Conservation (phyloP, 2,113 vertebrate genomes). For the Hippocampus mohnikei region DNA sequence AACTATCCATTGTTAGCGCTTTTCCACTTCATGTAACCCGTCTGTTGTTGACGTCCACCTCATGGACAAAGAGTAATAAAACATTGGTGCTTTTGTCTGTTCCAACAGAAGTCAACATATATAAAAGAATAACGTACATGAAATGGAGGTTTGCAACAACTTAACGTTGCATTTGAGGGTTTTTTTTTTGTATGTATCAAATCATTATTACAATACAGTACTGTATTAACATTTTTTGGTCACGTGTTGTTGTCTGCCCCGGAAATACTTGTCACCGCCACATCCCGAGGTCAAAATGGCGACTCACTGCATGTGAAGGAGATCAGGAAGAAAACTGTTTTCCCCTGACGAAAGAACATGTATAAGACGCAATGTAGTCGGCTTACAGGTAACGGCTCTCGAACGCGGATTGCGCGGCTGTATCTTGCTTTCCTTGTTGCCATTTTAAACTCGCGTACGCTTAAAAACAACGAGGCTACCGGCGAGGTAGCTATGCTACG, state of each 20-base stretch:
- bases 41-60: conserved; percentile 63
- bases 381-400: conserved; percentile 67
- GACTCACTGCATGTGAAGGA: conserved; percentile 60
- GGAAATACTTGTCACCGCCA: conserved; percentile 47
- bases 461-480: conserved; percentile 10
- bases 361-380: conserved; percentile 68
- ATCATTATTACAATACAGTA: neutral
- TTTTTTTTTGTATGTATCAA: neutral
- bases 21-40: conserved; percentile 53
- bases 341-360: conserved; percentile 56
- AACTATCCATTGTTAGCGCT: conserved; percentile 56
- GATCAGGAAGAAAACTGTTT: conserved; percentile 41
- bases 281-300: conserved; percentile 67
- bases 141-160: neutral
- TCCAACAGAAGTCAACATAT: conserved; percentile 1
- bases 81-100: conserved; percentile 54
- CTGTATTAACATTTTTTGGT: too few relatives aligned
- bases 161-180: too few relatives aligned
- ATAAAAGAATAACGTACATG: neutral
- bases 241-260: conserved; percentile 16
- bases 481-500: conserved; percentile 21
- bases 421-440: fast-evolving
- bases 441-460: fast-evolving
- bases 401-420: conserved; percentile 20
- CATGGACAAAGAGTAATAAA: conserved; percentile 51